Base-by-base conservation (phyloP, 2,797 vertebrate species). In the Lophotriccus pileatus region DNA sequence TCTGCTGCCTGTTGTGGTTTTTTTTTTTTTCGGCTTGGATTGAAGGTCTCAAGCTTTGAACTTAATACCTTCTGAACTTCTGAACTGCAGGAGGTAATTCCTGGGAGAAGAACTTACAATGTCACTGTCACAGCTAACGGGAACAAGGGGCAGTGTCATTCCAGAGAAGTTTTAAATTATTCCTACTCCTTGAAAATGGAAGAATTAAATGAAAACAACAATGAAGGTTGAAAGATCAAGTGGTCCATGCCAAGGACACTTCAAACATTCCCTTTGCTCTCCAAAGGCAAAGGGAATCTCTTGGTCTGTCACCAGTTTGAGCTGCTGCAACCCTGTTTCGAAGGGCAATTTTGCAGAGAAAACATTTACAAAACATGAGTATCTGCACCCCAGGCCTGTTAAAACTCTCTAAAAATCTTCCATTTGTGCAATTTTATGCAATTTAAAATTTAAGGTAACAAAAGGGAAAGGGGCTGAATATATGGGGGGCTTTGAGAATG, bases 41-140 rank as follows among this genome's bases (percentile, higher is more conserved):
- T 0, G 2, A 81, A 90, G 55, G 70, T 56, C 81, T 89, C 49
- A 76, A 89, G 81, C 84, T 93, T 80, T 93, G 89, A 96, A 89
- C 78, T 93, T 68, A 83, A 91, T 68, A 70, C 46, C 62, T 93
- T 90, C 78, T 93, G 95, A 93, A 94, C 94, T 85, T 74, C 47
- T 14, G 84, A 94, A 91, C 96, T 74, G 74, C 1, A 4, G 27
- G 9, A 91, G 53, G 89, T 64, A 94, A 85, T 60, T 50, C 82
- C 82, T 91, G 62, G 36, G 62, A 87, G 81, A 91, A 78, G 46
- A 90, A 81, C 76, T 84, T 80, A 27, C 11, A 74, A 36, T 75
- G 78, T 36, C 87, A 67, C 9, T 76, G 68, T 84, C 72, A 62
- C 30, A 74, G 32, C 56, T 34, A 77, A 81, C 72, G 76, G 82